Evolutionary conservation across 2,888 invertebrate genomes (phyloP).

Genomic region (Sericinus montela): DNA sequence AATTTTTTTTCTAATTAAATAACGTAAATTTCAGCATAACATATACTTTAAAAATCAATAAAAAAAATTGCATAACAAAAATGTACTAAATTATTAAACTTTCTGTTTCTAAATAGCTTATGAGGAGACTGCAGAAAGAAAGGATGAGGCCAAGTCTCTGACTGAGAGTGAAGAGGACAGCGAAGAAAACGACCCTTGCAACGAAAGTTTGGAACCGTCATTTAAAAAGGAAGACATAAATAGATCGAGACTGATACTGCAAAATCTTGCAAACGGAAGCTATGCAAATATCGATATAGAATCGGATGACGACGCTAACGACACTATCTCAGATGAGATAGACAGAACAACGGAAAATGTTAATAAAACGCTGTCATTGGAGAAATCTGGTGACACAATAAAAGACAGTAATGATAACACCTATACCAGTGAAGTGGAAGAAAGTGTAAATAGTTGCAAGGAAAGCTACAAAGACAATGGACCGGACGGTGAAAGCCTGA

Average conservation of each 20-base stretch:
- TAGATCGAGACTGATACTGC: constrained; percentile 34
- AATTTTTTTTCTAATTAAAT: no score
- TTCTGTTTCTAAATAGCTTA: constrained; percentile 43
- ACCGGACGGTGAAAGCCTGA: not conserved
- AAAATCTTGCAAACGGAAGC: constrained; percentile 24
- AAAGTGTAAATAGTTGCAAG: constrained; percentile 22
- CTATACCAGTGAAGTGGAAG: constrained; percentile 26
- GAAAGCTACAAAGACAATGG: not conserved
- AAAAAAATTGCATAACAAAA: no score
- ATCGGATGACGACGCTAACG: constrained; percentile 4
- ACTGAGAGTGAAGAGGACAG: constrained; percentile 45
- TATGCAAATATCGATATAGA: constrained; percentile 16
- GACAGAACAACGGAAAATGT: not conserved
- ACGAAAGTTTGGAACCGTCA: constrained; percentile 58
- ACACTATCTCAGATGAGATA: not conserved
- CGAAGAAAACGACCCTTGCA: constrained; percentile 39
- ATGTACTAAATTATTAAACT: no score
- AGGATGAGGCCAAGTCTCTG: constrained; percentile 36
- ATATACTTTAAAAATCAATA: no score
- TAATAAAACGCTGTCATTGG: constrained; percentile 17
- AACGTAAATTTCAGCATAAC: no score
- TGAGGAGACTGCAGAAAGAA: constrained; percentile 27
- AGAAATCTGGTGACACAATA: constrained; percentile 34
- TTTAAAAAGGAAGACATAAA: constrained; percentile 51
- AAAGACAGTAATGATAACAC: constrained; percentile 30